Evolutionary conservation across 2,113 vertebrate species (phyloP), one percentile per base, ranked within the genome.

Genomic region (Alectura lathami): DNA sequence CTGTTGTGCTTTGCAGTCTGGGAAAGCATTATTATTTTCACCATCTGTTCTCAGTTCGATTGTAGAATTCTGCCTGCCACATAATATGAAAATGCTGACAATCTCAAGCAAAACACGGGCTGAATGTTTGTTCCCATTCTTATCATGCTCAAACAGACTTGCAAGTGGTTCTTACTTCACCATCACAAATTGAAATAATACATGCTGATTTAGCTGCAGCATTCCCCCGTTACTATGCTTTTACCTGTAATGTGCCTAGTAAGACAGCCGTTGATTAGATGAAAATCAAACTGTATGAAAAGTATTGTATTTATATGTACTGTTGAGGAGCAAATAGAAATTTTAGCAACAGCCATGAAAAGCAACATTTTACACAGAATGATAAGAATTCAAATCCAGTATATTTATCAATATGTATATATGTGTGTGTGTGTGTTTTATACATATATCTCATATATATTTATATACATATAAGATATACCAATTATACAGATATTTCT

Each of bases 121-220:
- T 89, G 40, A 89, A 69, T 84, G 53, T 94, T 94, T 83, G n/a
- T 38, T 75, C 53, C n/a, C 66, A 8, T 79, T 80, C 69, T 96
- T 93, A 91, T 54, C 74, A 47, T 69, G 57, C 74, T 87, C 74
- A 89, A 82, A 82, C 83, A 92, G 77, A 72, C 30, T 87, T 78
- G 66, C 47, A 50, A 1, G 1, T 60, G 23, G 40, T 62, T 88
- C 53, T 84, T 70, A 76, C 59, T 89, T 66, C 42, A 62, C 77
- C 70, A 47, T 72, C 53, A 69, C 45, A 76, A 92, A 91, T 21
- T 53, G 86, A 84, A 94, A 89, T 62, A 88, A 82, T 40, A 42
- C 43, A 42, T 0, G 6, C n/a, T 66, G 91, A 84, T 91, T 92
- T 84, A 62, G 27, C 57, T 73, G 50, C n/a, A 82, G 14, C n/a